Evolutionary conservation across 2,888 invertebrate genomes (phyloP), one percentile per base, ranked within the genome.

Genomic region (Apamea epomidion): DNA sequence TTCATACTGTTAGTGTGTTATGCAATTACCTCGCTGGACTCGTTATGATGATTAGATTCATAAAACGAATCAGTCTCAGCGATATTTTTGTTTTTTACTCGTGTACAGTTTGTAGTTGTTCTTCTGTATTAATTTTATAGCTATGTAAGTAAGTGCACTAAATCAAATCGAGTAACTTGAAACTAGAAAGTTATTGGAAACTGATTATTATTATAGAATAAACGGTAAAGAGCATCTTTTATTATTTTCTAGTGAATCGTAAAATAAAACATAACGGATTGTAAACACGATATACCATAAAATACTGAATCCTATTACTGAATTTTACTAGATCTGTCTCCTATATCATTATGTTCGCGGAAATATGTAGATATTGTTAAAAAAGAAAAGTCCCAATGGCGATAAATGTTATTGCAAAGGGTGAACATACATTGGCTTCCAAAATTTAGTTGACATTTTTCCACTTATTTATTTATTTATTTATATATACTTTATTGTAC

Each of bases 141-240:
- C 58, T 6, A 21, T 18, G 8, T 48, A 25, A 25, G 37, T 48
- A 45, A 62, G 16, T 75, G 54, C 58, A 68, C 65, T 73, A 82
- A 82, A 82, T 85, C 81, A 81, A 64, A 76, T 80, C 67, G 21
- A 21, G 85, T 73, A 68, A 86, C 51, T 29, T 65, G 78, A 67
- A 67, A 74, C 74, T 78, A 84, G 84, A 84, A 86, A 84, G 84
- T 84, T 86, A 84, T 86, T 64, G 74, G 64, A 72, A 82, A 86
- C 54, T 67, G 78, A 84, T 82, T 74, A 82, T 76, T 76, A 73
- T 64, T 69, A 16, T 42, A 21, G 45, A 67, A 60, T 78, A 74
- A 85, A 84, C 78, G 62, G 77, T 84, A 78, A 84, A 85, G 65
- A 32, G n/a, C 70, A n/a, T n/a, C 70, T 85, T 82, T 76, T 76